Evolutionary conservation across 2,113 vertebrate genomes (phyloP), one percentile per base, ranked within the genome.

Genomic region (Tragelaphus scriptus): DNA sequence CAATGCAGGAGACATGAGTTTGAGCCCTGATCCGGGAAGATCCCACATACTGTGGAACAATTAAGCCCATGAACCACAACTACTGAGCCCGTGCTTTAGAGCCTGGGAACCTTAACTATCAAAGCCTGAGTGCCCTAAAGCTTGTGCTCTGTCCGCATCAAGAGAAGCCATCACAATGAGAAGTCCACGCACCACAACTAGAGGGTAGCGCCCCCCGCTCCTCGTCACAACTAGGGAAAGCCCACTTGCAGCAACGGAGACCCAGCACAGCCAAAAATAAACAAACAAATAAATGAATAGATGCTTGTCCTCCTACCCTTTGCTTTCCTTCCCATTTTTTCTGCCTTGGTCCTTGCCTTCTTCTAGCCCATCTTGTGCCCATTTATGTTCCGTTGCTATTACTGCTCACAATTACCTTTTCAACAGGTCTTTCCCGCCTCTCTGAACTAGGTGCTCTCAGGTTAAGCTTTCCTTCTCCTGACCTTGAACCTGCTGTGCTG

Each of bases 381-480:
- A 15, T 44, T 86, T 92, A 32, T 53, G 40, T 55, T 21, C 9
- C 28, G 3, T 59, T 87, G n/a, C 26, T 49, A 2, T 56, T 89
- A 40, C 55, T 95, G 85, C 80, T 93, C 86, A 13, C 59, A 65
- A 30, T 81, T 25, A 4, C 2, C 12, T 84, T 58, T 96, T 85
- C 84, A 44, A 25, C 92, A 88, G n/a, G 68, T 30, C 85, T 89
- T 63, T 85, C n/a, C 28, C 53, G 15, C 85, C 85, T 77, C 86
- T 90, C n/a, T 13, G 44, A 36, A 55, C 26, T 25, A 47, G 61
- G 30, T 32, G 13, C 88, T 92, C 51, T 92, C 36, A 7, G 15
- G 28, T 32, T 77, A 47, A 28, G 53, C 53, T 51, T 82, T 28
- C 56, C 19, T 23, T 61, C 81, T 47, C 44, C 14, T n/a, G 32